A percentile compares a stretch with the other conserved stretches of the same genome.
phyloP scores from a whole-genome alignment of 2,113 vertebrate species.

The Zosterops hypoxanthus region DNA sequence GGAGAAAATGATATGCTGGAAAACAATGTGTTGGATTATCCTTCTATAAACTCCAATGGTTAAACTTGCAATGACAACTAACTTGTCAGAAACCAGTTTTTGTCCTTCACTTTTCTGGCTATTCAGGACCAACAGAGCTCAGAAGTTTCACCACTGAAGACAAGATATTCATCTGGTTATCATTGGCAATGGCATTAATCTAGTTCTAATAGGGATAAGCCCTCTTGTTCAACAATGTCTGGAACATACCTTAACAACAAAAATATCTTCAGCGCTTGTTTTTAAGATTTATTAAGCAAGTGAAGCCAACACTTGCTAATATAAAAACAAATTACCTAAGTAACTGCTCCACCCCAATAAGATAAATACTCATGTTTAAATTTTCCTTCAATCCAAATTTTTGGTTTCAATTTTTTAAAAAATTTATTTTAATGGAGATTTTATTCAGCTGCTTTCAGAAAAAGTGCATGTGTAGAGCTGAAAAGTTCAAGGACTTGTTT shows the following conservation, averaged over 20 bases:
- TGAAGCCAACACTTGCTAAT: not conserved
- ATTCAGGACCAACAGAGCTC: not conserved
- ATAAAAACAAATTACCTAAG: not conserved
- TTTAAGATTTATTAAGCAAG: not conserved
- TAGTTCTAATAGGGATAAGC: not conserved
- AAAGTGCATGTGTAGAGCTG: not conserved
- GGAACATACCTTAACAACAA: not conserved
- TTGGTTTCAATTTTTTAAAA: not conserved
- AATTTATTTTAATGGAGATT: not conserved
- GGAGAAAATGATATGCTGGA: rapidly evolving
- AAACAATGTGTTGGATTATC: not conserved
- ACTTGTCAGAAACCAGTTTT: not conserved
- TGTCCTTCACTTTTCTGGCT: not conserved
- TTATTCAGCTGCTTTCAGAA: not conserved
- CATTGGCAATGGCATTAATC: not conserved
- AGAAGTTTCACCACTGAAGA: not conserved
- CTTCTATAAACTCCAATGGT: not conserved
- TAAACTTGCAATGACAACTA: not conserved
- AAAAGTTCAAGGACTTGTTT: not conserved
- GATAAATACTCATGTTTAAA: not conserved
- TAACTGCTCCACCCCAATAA: not conserved
- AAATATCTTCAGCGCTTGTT: not conserved
- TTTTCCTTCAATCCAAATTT: not conserved
- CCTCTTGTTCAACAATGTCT: not conserved
- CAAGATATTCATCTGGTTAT: not conserved